A percentile compares a stretch with the other conserved stretches of the same genome.
Conservation (phyloP, 2,888 invertebrate species). For the Thera britannica region DNA sequence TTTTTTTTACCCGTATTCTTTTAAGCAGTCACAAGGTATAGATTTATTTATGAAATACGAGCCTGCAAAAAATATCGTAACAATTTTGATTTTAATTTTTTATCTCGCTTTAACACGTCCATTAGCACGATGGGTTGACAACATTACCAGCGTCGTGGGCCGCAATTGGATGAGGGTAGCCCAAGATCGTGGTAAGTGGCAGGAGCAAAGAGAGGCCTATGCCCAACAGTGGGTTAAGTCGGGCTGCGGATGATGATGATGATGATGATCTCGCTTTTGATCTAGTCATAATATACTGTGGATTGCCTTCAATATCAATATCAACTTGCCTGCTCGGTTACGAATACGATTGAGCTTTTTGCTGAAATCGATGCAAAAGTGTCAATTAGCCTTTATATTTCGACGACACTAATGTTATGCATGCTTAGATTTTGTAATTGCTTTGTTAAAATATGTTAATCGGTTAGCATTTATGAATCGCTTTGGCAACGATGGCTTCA, state of each 20-base stretch:
- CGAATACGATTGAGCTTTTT: conserved; percentile 23
- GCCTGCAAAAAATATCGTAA: conserved; percentile 12
- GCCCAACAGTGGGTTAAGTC: too few relatives aligned
- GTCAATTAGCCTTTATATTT: neutral
- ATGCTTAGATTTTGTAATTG: neutral
- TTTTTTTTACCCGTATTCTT: neutral
- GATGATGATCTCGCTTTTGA: neutral
- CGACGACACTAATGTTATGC: neutral
- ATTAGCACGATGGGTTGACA: too few relatives aligned
- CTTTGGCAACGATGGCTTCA: neutral
- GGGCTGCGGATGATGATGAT: too few relatives aligned
- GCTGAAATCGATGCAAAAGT: conserved; percentile 15
- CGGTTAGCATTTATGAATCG: neutral
- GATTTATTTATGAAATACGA: neutral
- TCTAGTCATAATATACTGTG: conserved; percentile 43
- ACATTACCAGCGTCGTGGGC: too few relatives aligned
- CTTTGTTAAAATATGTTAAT: neutral
- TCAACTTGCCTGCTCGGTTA: conserved; percentile 26
- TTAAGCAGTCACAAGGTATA: neutral
- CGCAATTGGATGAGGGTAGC: too few relatives aligned
- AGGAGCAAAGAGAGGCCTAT: too few relatives aligned
- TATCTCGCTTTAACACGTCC: conserved; percentile 11
- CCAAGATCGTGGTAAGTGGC: too few relatives aligned
- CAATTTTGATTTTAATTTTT: conserved; percentile 43
- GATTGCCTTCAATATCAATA: conserved; percentile 37